Evolutionary conservation across 1,140 invertebrate species (phyloP).

Genomic region (Aphelenchoides fujianensis): DNA sequence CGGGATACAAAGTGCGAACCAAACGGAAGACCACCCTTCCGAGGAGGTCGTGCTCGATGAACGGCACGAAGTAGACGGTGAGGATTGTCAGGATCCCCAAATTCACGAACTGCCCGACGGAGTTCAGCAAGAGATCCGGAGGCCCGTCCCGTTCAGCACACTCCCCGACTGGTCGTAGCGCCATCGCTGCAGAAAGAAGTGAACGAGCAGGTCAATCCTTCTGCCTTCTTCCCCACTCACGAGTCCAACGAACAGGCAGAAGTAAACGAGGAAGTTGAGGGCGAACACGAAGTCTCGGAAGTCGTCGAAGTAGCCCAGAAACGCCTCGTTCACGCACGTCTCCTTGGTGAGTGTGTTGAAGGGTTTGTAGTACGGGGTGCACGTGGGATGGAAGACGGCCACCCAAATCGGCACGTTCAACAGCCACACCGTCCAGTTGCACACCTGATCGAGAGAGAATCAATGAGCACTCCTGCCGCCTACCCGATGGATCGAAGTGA

Average conservation of each 20-base stretch:
- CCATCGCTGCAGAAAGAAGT: neutral
- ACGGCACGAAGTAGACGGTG: slow-evolving; percentile 3
- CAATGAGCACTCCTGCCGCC: too few relatives aligned
- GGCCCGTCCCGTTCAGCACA: neutral
- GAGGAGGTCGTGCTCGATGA: neutral
- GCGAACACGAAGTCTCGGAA: neutral
- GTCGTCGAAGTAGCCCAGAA: neutral
- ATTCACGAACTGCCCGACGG: slow-evolving; percentile 8
- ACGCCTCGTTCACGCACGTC: neutral
- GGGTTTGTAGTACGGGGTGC: neutral
- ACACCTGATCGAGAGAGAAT: too few relatives aligned
- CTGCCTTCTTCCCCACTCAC: too few relatives aligned
- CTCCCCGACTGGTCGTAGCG: neutral
- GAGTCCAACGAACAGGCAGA: neutral
- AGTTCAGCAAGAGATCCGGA: neutral
- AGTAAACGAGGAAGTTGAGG: neutral
- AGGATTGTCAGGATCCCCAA: neutral
- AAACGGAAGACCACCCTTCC: neutral
- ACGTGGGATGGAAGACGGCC: slow-evolving; percentile 4
- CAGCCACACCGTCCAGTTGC: neutral
- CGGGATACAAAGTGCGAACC: slow-evolving; percentile 3
- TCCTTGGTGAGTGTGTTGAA: neutral
- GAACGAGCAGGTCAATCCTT: too few relatives aligned
- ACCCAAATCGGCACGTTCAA: slow-evolving; percentile 5
- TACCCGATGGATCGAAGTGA: too few relatives aligned